Evolutionary conservation across 2,113 vertebrate genomes (phyloP).

Genomic region (Ahaetulla prasina): DNA sequence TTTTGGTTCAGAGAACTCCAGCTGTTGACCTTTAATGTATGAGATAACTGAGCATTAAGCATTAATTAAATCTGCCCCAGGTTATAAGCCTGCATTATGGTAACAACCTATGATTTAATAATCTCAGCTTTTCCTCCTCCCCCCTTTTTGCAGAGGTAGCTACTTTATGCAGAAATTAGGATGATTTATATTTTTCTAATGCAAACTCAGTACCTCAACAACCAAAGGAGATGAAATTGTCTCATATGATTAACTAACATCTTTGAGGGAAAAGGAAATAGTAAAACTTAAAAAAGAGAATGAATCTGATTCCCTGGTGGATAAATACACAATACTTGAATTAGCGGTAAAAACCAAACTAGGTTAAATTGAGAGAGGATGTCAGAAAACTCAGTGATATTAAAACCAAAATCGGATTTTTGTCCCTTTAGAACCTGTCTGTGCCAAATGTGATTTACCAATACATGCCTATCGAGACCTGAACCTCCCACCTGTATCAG

Average conservation of each 20-base stretch:
- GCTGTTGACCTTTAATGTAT: background rate
- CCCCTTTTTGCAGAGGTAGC: background rate
- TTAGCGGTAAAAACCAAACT: constrained; percentile 7
- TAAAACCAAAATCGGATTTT: background rate
- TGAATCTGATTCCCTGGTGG: background rate
- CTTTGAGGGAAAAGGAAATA: constrained; percentile 14
- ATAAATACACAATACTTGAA: background rate
- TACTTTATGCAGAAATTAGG: background rate
- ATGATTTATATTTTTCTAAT: background rate
- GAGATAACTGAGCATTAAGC: background rate
- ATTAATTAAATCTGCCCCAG: background rate
- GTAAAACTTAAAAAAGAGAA: background rate
- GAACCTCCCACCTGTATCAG: background rate
- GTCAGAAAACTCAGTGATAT: background rate
- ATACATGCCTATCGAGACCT: background rate
- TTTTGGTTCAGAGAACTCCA: background rate
- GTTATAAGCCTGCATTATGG: background rate
- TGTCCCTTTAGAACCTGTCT: background rate
- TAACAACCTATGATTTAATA: background rate
- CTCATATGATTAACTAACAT: background rate
- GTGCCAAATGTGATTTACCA: background rate
- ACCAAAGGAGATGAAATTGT: background rate
- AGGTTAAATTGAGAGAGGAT: background rate
- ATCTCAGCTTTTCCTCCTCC: background rate
- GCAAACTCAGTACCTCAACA: background rate